Percentiles rank a stretch among this genome's conserved stretches.
phyloP scores from a whole-genome alignment of 1,140 invertebrate species.

The Drosophila busckii region DNA sequence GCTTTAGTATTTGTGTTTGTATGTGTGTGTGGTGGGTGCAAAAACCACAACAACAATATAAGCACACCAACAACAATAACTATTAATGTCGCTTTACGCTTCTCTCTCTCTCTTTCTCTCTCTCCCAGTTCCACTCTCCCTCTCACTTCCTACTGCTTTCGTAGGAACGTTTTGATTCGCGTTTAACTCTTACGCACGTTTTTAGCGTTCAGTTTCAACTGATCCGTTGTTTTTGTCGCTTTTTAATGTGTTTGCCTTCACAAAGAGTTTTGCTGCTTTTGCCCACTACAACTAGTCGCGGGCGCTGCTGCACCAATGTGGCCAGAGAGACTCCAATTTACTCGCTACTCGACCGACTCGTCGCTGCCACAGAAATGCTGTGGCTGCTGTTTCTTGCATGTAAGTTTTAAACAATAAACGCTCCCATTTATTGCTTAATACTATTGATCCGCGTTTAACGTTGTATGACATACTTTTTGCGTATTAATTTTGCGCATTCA shows the following conservation, averaged over 20 bases:
- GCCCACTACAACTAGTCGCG: slow-evolving; percentile 35
- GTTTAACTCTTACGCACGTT: slow-evolving; percentile 45
- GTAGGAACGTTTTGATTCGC: slow-evolving; percentile 14
- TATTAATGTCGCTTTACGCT: slow-evolving; percentile 26
- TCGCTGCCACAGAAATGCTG: slow-evolving; percentile 38
- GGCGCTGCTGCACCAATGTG: slow-evolving; percentile 44
- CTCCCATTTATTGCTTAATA: slow-evolving; percentile 4
- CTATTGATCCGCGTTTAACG: background rate
- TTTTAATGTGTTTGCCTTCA: slow-evolving; percentile 23
- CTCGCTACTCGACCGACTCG: slow-evolving; percentile 33
- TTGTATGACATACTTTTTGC: slow-evolving; percentile 10
- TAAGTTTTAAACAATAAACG: slow-evolving; percentile 4
- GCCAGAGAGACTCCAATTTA: slow-evolving; percentile 41
- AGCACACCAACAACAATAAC: slow-evolving; percentile 22
- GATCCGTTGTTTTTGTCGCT: slow-evolving; percentile 12
- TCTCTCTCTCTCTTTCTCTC: slow-evolving; percentile 12
- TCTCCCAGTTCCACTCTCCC: slow-evolving; percentile 11
- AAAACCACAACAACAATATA: slow-evolving; percentile 56
- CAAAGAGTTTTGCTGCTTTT: slow-evolving; percentile 25
- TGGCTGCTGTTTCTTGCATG: slow-evolving; percentile 33
- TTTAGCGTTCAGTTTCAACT: slow-evolving; percentile 21
- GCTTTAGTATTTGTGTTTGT: no score
- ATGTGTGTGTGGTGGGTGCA: slow-evolving; percentile 62
- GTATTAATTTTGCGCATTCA: slow-evolving; percentile 5
- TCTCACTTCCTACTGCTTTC: slow-evolving; percentile 10